Evolutionary conservation across 2,888 invertebrate species (phyloP), one percentile per base, ranked within the genome.

Genomic region (Seira sanloemensis): DNA sequence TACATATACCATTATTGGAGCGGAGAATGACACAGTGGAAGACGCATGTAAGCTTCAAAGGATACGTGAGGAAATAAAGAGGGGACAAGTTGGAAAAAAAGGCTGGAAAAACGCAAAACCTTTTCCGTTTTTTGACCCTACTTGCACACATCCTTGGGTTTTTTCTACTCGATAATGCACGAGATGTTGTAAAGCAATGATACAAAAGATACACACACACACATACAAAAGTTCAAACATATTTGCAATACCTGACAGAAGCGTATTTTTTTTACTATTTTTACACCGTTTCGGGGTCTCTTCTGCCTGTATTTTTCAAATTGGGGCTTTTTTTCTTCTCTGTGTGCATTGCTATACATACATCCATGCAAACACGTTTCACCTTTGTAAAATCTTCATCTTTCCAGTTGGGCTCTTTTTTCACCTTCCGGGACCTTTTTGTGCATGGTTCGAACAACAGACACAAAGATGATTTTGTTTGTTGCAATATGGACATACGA

Each of bases 121-220:
- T 46, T 50, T 50, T 58, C 67, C 50, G 50, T 50, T 24, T 73
- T 67, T 73, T 79, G 73, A 79, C 79, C 79, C 58, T 50, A 50
- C 16, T 50, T 16, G 37, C 5, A 18, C 50, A 50, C 50, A 50
- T 50, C 50, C n/a, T 50, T 18, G 5, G 12, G 2, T 50, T 50
- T 50, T 7, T 2, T 50, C n/a, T 12, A 50, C 50, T 2, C 2
- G 50, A 50, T 37, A 12, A 37, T 7, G 67, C 24, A 21, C 37
- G n/a, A n/a, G n/a, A n/a, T n/a, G n/a, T n/a, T n/a, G n/a, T n/a
- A n/a, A n/a, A n/a, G n/a, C n/a, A 37, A 37, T 12, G 37, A 37
- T 50, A 50, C n/a, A 50, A 16, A 7, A 69, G 7, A 58, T 7
- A 12, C 37, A 58, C 67, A 46, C 76, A 67, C 46, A 46, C 66